Percentiles rank a stretch among this genome's conserved stretches.
phyloP scores from a whole-genome alignment of 1,140 invertebrate species.

The Euglossa dilemma region DNA sequence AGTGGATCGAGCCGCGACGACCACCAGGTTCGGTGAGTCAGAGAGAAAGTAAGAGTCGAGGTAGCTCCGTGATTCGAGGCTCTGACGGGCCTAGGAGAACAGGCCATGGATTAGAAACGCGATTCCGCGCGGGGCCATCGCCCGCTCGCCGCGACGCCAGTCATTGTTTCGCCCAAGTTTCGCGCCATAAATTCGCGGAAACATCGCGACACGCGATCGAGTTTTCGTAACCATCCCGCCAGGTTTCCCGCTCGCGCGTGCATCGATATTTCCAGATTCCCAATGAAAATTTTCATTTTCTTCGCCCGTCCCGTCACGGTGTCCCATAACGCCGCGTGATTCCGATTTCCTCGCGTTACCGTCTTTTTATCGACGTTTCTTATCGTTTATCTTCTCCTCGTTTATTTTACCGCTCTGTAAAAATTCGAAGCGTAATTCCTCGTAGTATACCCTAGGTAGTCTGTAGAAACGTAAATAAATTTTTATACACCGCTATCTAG shows the following conservation, averaged over 20 bases:
- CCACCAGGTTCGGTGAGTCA: slow-evolving; percentile 63
- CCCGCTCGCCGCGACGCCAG: neutral
- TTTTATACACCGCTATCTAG: too few relatives aligned
- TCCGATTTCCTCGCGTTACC: too few relatives aligned
- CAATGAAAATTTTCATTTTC: too few relatives aligned
- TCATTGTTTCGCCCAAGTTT: slow-evolving; percentile 23
- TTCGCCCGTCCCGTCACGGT: too few relatives aligned
- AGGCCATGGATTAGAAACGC: slow-evolving; percentile 49
- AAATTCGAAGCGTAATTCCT: too few relatives aligned
- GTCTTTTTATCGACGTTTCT: too few relatives aligned
- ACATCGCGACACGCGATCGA: neutral
- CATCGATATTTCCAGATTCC: too few relatives aligned
- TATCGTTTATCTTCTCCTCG: too few relatives aligned
- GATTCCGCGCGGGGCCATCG: slow-evolving; percentile 45
- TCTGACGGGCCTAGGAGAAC: slow-evolving; percentile 43
- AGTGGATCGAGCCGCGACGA: slow-evolving; percentile 53
- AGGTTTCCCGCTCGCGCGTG: neutral
- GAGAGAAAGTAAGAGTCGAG: slow-evolving; percentile 70
- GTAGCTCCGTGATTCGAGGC: slow-evolving; percentile 54
- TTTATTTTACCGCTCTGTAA: too few relatives aligned
- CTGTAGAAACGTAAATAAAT: too few relatives aligned
- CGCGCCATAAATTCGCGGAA: slow-evolving; percentile 1
- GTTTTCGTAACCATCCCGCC: neutral
- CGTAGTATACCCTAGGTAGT: too few relatives aligned
- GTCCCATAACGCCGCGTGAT: too few relatives aligned